Conservation (phyloP, 2,113 vertebrate species). For the Hipposideros armiger region DNA sequence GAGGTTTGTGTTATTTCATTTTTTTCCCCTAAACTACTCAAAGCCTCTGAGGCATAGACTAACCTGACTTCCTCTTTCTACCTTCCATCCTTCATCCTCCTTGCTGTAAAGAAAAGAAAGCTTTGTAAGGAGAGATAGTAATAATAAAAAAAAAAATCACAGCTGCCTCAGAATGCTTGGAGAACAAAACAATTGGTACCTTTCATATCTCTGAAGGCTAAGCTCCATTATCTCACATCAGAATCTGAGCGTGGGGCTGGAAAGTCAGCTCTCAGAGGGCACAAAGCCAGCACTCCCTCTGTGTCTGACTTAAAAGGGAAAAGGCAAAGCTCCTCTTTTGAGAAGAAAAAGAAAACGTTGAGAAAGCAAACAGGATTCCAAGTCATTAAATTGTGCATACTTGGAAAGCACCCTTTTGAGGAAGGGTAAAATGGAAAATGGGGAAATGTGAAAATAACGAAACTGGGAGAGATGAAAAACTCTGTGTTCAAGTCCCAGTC, state of each 20-base stretch:
- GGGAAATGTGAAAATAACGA: not conserved
- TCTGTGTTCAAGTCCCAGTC: not conserved
- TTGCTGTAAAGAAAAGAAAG: conserved; percentile 31
- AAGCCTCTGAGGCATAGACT: not conserved
- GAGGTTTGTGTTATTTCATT: not conserved
- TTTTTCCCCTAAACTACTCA: not conserved
- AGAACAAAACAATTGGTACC: conserved; percentile 47
- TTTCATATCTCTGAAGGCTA: conserved; percentile 53
- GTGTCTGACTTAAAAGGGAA: not conserved
- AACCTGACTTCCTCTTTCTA: not conserved
- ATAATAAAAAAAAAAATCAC: not conserved
- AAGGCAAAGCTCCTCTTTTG: not conserved
- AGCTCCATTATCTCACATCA: not conserved
- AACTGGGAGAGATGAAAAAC: not conserved
- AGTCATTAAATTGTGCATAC: not conserved
- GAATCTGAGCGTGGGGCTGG: not conserved
- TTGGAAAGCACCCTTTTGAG: not conserved
- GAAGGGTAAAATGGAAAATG: not conserved
- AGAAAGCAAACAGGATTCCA: not conserved
- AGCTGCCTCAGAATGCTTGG: conserved; percentile 32
- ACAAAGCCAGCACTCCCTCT: not conserved
- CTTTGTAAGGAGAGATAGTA: not conserved
- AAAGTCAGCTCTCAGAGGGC: not conserved
- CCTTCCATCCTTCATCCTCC: not conserved
- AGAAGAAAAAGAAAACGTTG: not conserved